These are phyloP conservation scores for Pangasius sanitwongsei DNA, from an alignment of 2,797 vertebrate genomes.

Conservation along the genomic window DNA sequence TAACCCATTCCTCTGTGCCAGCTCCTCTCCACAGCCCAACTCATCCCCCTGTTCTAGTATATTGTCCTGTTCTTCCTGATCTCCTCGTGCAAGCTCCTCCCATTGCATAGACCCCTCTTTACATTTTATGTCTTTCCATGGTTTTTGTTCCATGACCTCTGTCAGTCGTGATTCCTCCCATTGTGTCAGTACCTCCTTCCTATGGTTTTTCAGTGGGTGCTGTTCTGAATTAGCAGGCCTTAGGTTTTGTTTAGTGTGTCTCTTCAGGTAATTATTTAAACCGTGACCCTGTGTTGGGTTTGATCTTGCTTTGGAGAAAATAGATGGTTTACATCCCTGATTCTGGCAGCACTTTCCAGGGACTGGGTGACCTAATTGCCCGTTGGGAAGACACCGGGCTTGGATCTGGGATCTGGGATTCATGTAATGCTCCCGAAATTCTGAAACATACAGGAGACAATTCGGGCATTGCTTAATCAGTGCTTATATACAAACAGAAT, in stretches of 20 bases:
- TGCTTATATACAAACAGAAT: background rate
- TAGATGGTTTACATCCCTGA: slow-evolving; percentile 85
- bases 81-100: slow-evolving; percentile 9
- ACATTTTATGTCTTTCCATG: slow-evolving; percentile 15
- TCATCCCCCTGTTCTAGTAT: slow-evolving; percentile 27
- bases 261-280: slow-evolving; percentile 43
- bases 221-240: slow-evolving; percentile 19
- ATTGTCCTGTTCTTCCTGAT: slow-evolving; percentile 36
- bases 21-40: slow-evolving; percentile 62
- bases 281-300: slow-evolving; percentile 58
- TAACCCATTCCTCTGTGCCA: slow-evolving; percentile 68
- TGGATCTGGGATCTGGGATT: slow-evolving; percentile 86
- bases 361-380: slow-evolving; percentile 72
- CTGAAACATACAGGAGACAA: slow-evolving; percentile 78
- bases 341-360: slow-evolving; percentile 73
- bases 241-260: slow-evolving; percentile 32
- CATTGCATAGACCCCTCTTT: slow-evolving; percentile 24
- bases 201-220: slow-evolving; percentile 14
- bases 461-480: slow-evolving; percentile 41
- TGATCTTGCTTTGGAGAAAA: slow-evolving; percentile 88
- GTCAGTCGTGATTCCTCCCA: slow-evolving; percentile 43
- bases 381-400: slow-evolving; percentile 72
- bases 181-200: slow-evolving; percentile 31
- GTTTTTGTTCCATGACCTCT: slow-evolving; percentile 30
- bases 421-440: slow-evolving; percentile 85